phyloP scores from a whole-genome alignment of 2,797 vertebrate species.

The Salarias fasciatus region DNA sequence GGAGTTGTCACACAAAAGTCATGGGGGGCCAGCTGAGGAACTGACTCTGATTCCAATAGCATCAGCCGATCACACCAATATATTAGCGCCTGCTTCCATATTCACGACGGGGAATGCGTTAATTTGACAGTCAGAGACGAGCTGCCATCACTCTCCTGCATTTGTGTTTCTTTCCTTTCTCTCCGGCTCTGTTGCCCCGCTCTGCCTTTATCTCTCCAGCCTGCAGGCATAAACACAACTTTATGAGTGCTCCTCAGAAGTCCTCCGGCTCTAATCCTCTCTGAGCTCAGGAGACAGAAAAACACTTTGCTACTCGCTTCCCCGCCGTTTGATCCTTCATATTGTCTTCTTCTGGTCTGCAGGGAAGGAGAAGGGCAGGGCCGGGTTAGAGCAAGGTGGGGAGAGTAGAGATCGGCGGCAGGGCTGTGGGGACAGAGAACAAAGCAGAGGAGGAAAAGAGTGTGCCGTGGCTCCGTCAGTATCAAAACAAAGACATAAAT shows the following conservation, averaged over 20 bases:
- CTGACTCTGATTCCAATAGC: too few relatives aligned
- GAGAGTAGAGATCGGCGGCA: conserved; percentile 17
- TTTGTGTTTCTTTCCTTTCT: neutral
- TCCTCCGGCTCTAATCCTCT: conserved; percentile 47
- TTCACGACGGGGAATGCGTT: too few relatives aligned
- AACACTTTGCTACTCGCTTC: conserved; percentile 54
- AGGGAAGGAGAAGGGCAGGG: conserved; percentile 30
- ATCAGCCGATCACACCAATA: too few relatives aligned
- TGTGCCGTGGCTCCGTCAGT: conserved; percentile 26
- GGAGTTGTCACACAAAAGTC: too few relatives aligned
- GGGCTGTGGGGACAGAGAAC: conserved; percentile 26
- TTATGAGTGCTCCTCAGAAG: conserved; percentile 50
- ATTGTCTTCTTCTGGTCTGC: conserved; percentile 40
- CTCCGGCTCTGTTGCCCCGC: neutral
- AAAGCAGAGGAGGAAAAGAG: conserved; percentile 26
- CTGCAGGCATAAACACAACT: conserved; percentile 44
- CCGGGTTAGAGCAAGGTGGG: conserved; percentile 33
- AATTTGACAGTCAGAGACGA: too few relatives aligned
- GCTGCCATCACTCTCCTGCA: neutral
- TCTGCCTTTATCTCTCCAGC: conserved; percentile 5
- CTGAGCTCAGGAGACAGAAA: conserved; percentile 42
- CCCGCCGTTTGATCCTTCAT: conserved; percentile 57
- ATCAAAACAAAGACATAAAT: conserved; percentile 49
- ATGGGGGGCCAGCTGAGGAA: too few relatives aligned
- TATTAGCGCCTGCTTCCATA: too few relatives aligned